Conservation (phyloP, 2,888 invertebrate species). For the Gymnosoma rotundatum region DNA sequence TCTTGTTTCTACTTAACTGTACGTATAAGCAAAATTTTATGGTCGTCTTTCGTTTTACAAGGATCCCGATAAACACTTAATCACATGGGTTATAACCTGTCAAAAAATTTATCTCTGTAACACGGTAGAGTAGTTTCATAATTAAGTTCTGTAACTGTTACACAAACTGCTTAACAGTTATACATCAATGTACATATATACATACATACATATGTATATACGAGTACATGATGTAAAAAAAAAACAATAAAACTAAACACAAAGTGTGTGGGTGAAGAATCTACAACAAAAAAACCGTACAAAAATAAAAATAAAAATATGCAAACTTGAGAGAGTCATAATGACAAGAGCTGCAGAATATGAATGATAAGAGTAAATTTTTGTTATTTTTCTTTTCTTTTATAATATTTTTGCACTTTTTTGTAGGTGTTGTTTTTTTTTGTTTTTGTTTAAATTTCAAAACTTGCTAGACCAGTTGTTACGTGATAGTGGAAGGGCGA, state of each 20-base stretch:
- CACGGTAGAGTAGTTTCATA: too few species aligned
- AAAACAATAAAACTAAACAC: background rate
- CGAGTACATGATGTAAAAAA: too few species aligned
- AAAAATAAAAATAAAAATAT: conserved; percentile 16
- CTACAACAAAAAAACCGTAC: background rate
- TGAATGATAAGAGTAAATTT: background rate
- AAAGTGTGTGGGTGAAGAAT: conserved; percentile 23
- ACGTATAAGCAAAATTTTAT: too few species aligned
- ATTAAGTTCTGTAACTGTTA: background rate
- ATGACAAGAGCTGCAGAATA: conserved; percentile 41
- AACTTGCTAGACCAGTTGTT: conserved; percentile 63
- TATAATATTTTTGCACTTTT: background rate
- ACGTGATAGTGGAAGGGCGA: conserved; percentile 9
- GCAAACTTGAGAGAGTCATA: conserved; percentile 62
- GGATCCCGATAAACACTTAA: too few species aligned
- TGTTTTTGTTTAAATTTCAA: conserved; percentile 3
- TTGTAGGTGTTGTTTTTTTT: conserved; percentile 13
- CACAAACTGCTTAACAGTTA: background rate
- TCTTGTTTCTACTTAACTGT: too few species aligned
- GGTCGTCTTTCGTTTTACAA: background rate
- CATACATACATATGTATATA: conserved; percentile 3
- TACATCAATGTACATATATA: background rate
- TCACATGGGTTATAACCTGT: too few species aligned
- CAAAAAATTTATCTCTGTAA: too few species aligned
- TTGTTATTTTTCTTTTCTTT: background rate